Evolutionary conservation across 92 coral and sea anemone genomes (phyloP), one percentile per base, ranked within the genome.

Genomic region (Siderastrea siderea): DNA sequence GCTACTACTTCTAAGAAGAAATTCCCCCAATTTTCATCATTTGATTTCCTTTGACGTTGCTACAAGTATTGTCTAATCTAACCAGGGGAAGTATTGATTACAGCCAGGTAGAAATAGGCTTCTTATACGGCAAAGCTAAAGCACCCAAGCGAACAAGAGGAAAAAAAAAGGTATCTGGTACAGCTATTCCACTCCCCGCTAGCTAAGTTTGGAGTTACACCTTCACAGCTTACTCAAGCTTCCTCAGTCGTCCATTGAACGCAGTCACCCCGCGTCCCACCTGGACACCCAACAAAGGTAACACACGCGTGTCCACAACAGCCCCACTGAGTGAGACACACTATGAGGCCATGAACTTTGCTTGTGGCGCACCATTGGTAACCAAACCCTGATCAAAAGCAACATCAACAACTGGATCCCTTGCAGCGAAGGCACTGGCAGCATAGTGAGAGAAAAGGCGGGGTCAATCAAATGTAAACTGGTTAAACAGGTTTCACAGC

Each of bases 401-500:
- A 83, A 83, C 78, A 71, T 83, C 79, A 83, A 83, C 61, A 83
- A 83, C 90, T 86, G 90, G 91, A 87, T 87, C 62, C n/a, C 68
- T 49, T 85, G 89, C 78, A 54, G 68, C 67, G 73, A 61, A 14
- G 83, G 75, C 6, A 63, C 45, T 2, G 89, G 89, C 9, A 85
- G 89, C 14, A 43, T 85, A 0, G 63, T 62, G 45, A n/a, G 63
- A 47, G 69, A 53, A 58, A 64, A 6, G 53, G 9, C 62, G 15
- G 89, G 89, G 51, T 75, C 79, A 53, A 3, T 75, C 26, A 0
- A n/a, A 12, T 75, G 79, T 75, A 75, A 55, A 53, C 79, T 53
- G 65, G 79, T 55, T 4, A 75, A 38, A 44, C 79, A 44, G 52
- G 79, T 75, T 55, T 53, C 47, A 9, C 13, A 9, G 19, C 49